Evolutionary conservation across 1,140 invertebrate species (phyloP).

Genomic region (Drosophila malerkotliana): DNA sequence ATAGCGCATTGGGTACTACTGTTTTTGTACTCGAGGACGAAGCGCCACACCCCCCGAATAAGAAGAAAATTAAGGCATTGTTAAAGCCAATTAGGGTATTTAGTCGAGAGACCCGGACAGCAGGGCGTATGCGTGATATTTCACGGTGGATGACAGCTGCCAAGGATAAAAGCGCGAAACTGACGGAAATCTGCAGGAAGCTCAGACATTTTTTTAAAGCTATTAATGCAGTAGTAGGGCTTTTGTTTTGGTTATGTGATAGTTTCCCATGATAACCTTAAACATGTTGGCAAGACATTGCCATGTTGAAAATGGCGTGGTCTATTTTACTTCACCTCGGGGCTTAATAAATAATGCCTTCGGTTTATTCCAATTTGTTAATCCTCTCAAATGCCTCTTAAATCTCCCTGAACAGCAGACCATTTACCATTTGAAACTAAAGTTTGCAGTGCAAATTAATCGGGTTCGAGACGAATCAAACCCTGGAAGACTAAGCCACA

Average conservation of each 20-base stretch:
- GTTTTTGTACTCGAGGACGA: conserved; percentile 45
- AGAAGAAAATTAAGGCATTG: conserved; percentile 75
- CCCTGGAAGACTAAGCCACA: conserved; percentile 29
- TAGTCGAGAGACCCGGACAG: conserved; percentile 50
- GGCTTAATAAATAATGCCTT: not conserved
- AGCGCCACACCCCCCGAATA: conserved; percentile 16
- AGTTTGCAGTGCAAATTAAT: conserved; percentile 38
- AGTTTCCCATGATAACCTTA: not conserved
- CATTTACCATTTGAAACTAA: conserved; percentile 18
- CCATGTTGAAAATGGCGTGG: too few relatives aligned
- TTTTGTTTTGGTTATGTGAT: not conserved
- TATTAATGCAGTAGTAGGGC: not conserved
- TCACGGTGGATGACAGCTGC: conserved; percentile 33
- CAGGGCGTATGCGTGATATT: conserved; percentile 62
- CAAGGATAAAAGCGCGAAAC: conserved; percentile 25
- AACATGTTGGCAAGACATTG: not conserved
- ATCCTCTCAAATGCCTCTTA: conserved; percentile 6
- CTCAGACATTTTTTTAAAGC: not conserved
- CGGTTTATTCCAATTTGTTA: conserved; percentile 17
- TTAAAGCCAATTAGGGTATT: conserved; percentile 76
- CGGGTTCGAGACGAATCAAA: conserved; percentile 38
- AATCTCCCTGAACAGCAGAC: conserved; percentile 1
- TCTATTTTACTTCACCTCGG: not conserved
- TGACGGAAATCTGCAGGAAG: conserved; percentile 11
- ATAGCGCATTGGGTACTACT: conserved; percentile 60